These are phyloP conservation scores for Peromyscus attwateri DNA, from an alignment of 2,797 vertebrate genomes.

Conservation along the genomic window DNA sequence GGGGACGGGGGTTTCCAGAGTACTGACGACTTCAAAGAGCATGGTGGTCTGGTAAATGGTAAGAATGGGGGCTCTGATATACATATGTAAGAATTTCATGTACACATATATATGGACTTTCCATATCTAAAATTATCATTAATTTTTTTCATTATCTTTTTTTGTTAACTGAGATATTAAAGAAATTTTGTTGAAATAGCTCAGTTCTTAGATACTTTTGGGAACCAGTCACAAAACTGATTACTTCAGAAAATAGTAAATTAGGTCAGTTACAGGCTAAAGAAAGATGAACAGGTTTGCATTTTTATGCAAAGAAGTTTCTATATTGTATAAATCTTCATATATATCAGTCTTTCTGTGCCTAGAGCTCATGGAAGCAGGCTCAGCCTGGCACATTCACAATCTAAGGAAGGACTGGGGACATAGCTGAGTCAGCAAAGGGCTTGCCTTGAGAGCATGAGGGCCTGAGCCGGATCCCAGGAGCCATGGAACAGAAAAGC, in stretches of 20 bases:
- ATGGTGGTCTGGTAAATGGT: background rate
- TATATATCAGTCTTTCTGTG: background rate
- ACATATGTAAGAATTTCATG: background rate
- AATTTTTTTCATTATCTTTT: background rate
- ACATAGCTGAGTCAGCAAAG: background rate
- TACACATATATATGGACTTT: background rate
- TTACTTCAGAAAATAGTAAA: conserved; percentile 37
- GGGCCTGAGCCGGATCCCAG: background rate
- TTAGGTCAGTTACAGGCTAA: background rate
- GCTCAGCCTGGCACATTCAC: background rate
- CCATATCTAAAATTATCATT: background rate
- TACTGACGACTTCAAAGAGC: background rate
- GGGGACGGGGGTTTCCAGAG: no score
- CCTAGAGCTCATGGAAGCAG: background rate
- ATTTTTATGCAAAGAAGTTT: background rate
- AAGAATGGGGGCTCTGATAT: background rate
- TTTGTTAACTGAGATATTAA: conserved; percentile 26
- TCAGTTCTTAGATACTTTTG: background rate
- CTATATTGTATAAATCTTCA: background rate
- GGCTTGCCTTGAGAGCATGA: background rate
- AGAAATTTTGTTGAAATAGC: conserved; percentile 8
- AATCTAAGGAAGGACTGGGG: background rate
- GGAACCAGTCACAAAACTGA: background rate
- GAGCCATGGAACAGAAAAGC: background rate
- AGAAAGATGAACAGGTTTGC: background rate